Evolutionary conservation across 2,888 invertebrate species (phyloP), one percentile per base, ranked within the genome.

Genomic region (Melitaea athalia): DNA sequence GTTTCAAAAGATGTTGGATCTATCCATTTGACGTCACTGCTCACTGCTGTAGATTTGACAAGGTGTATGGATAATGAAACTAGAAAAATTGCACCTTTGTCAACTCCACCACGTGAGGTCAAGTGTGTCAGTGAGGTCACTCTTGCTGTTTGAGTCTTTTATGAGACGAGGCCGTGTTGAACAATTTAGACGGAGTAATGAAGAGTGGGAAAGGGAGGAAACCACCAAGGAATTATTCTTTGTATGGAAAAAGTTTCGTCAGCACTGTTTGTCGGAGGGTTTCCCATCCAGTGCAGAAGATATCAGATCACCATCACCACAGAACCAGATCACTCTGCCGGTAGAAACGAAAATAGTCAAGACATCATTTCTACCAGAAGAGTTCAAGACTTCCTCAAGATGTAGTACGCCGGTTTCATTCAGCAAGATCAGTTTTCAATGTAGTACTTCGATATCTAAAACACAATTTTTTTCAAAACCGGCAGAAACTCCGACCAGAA

Each of bases 211-310:
- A 33, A 33, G 31, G n/a, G 57, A 57, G 33, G 57, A 57, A 33
- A 33, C 57, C 11, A 33, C 57, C 33, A 57, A 57, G 33, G 57
- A 57, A 57, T 33, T 57, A 33, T 57, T 33, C 33, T 57, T 33
- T 57, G 57, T 57, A 33, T 57, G 38, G 57, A 31, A 17, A 60
- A 47, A 47, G 12, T 53, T 53, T 53, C 53, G 53, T 53, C 53
- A 53, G 53, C 53, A 53, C 53, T 53, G 53, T 53, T 53, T 53
- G 53, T 53, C 53, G 53, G 53, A 53, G 53, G 53, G 53, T 53
- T 53, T 53, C 53, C 53, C 53, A 24, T 53, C 53, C 53, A 33
- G 33, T 33, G 33, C 33, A 33, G 33, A 33, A 33, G 6, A 33
- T 33, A 6, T 33, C 33, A 33, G 33, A 33, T 33, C 33, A 33